Evolutionary conservation across 1,140 invertebrate genomes (phyloP).

Genomic region (Gonioctena quinquepunctata): DNA sequence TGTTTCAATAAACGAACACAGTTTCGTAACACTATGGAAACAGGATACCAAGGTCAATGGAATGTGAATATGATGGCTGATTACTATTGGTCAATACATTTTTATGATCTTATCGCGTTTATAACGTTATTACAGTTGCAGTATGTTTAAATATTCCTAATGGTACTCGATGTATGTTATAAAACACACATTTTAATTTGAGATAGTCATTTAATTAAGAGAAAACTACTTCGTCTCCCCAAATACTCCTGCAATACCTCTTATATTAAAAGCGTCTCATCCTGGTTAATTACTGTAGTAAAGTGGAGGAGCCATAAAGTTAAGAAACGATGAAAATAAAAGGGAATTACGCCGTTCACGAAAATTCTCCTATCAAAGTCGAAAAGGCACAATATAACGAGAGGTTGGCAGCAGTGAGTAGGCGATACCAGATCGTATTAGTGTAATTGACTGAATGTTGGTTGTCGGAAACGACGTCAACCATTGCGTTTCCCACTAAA

Average conservation of each 20-base stretch:
- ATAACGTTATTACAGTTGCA: too few species aligned
- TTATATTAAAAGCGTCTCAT: background rate
- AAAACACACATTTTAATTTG: too few species aligned
- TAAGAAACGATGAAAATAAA: background rate
- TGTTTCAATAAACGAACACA: too few species aligned
- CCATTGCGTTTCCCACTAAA: conserved; percentile 33
- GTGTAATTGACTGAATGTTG: conserved; percentile 43
- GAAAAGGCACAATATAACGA: background rate
- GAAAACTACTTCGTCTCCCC: background rate
- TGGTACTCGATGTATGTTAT: too few species aligned
- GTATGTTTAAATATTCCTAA: too few species aligned
- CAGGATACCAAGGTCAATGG: too few species aligned
- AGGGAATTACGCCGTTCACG: background rate
- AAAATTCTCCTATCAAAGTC: conserved; percentile 1
- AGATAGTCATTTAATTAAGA: too few species aligned
- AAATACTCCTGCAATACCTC: background rate
- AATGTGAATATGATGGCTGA: too few species aligned
- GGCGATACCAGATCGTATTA: conserved; percentile 41
- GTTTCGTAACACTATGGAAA: too few species aligned
- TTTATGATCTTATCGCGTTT: too few species aligned
- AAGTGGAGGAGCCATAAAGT: background rate
- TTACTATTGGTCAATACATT: too few species aligned
- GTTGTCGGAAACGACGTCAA: conserved; percentile 38
- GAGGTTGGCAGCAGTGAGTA: conserved; percentile 18
- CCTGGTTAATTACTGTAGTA: background rate